phyloP scores from a whole-genome alignment of 2,113 vertebrate species.

The Pipra filicauda region DNA sequence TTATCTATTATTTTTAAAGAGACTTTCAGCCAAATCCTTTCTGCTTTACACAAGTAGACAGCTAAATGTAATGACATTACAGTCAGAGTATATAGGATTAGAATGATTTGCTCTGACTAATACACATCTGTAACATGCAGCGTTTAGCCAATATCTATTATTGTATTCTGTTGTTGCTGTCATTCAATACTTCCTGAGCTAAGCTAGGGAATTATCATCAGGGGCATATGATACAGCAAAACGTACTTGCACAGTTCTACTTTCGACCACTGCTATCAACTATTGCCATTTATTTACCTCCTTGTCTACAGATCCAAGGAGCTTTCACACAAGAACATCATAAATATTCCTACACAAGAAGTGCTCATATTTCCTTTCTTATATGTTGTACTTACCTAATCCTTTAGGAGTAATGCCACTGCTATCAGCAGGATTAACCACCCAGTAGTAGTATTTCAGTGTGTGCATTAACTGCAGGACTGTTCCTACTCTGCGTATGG shows the following conservation, averaged over 20 bases:
- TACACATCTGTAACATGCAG: not conserved
- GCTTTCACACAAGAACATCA: not conserved
- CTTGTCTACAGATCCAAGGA: not conserved
- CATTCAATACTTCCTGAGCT: not conserved
- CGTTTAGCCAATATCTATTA: not conserved
- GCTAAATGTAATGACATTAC: not conserved
- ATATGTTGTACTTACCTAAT: slow-evolving; percentile 78
- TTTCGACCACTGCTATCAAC: not conserved
- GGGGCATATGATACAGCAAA: not conserved
- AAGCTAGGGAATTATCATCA: not conserved
- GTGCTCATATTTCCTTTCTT: not conserved
- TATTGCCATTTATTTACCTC: not conserved
- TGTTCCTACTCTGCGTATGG: slow-evolving; percentile 93
- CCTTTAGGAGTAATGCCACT: slow-evolving; percentile 90
- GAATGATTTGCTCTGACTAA: not conserved
- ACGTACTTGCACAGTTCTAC: not conserved
- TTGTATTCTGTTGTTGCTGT: not conserved
- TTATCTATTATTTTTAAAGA: not conserved
- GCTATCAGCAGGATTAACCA: slow-evolving; percentile 85
- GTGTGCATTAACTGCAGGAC: slow-evolving; percentile 95
- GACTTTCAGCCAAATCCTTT: not conserved
- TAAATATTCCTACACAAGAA: not conserved
- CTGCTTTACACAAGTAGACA: not conserved
- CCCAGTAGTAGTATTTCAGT: slow-evolving; percentile 97
- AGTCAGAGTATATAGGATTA: not conserved